Evolutionary conservation across 2,888 invertebrate genomes (phyloP), one percentile per base, ranked within the genome.

Genomic region (Leucania comma): DNA sequence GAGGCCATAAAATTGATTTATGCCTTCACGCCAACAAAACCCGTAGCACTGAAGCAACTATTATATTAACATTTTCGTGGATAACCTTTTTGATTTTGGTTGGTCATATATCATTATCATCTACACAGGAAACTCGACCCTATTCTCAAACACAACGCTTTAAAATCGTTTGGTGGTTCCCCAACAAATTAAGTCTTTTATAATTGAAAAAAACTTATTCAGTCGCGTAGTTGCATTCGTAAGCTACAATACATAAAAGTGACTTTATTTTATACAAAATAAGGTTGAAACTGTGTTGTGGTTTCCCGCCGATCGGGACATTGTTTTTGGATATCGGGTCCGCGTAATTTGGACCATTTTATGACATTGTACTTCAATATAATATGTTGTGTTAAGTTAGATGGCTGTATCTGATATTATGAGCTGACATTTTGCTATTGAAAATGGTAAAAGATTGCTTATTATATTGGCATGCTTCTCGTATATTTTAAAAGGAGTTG

Each of bases 1-100:
- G 95, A 95, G 96, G 94, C 96, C 94, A 96, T 96, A 96, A 96
- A 96, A 96, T 96, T 96, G 96, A 96, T 96, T 96, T 96, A 96
- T 96, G 96, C 93, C 89, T 95, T 96, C 95, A 95, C 96, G 96
- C 96, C 94, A 96, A 95, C 96, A 95, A 95, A 95, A 94, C 94
- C 95, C 95, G 94, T 95, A 93, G 93, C 92, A 95, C 95, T 94
- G 95, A 95, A 94, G 94, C 94, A 95, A 96, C 96, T 96, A 96
- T 96, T 95, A 95, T 95, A 95, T 95, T 96, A 96, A 95, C 96
- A 96, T 96, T 96, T 96, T 95, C 95, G 96, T 95, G 95, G 94
- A 95, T 95, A 95, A 93, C 93, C 93, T 93, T 93, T 92, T 90
- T 87, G 90, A 89, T 89, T 89, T 88, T 86, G 89, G 90, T 94